Base-by-base conservation (phyloP, 2,888 invertebrate genomes). In the Gasteruption jaculator region DNA sequence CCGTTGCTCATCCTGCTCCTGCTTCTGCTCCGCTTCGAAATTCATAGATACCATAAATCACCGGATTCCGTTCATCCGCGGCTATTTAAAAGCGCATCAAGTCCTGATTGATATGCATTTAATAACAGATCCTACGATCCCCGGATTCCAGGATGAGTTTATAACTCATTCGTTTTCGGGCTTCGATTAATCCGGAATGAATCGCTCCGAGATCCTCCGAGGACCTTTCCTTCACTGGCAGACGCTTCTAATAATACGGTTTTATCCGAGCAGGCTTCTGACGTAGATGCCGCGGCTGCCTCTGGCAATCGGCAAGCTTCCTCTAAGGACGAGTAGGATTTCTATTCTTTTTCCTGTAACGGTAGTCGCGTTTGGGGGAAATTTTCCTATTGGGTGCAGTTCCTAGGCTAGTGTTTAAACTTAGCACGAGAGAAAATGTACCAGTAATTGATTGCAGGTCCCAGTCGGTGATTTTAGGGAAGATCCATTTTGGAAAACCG, bases 51-150 rank as follows among this genome's bases (percentile, higher is more conserved):
- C 32, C 46, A 48, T 50, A 52, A 60, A 57, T 56, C 50, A 45
- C 48, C 52, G 50, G 52, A 56, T 50, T 46, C 43, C 50, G 47
- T 40, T 55, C 55, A 66, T 65, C 26, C 31, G 40, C 43, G 49
- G 50, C 56, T 60, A 57, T 65, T 68, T 68, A 65, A 65, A 67
- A 65, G 56, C 59, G 57, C 65, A 66, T 67, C 54, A 56, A 47
- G 46, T 53, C 48, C 64, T 68, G 65, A 68, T 68, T 67, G 65
- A 68, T 67, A 68, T 54, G 61, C 60, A 56, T 61, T 64, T 68
- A 68, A 68, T 68, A 63, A 68, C 60, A 68, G 62, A 65, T 60
- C 57, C 48, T 41, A 42, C 39, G 45, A 27, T 47, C 52, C 49
- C 46, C 45, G 43, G 47, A 46, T 51, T 47, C 34, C 43, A 30